phyloP scores from a whole-genome alignment of 2,113 vertebrate species.

The Crocuta crocuta region DNA sequence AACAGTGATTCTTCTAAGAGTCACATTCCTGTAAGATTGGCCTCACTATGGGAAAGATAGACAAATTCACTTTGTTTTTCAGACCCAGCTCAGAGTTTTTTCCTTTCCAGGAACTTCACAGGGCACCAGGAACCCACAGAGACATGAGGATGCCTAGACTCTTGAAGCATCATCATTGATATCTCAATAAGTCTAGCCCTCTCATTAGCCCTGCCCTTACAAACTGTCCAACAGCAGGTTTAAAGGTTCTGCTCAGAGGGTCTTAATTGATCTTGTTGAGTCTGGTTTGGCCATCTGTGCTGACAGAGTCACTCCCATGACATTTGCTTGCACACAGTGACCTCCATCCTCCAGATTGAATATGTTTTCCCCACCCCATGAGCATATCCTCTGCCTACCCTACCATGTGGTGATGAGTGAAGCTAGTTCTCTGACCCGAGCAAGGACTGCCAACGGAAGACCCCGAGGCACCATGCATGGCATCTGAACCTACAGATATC shows the following conservation, averaged over 20 bases:
- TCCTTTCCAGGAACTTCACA: not conserved
- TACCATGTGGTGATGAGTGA: not conserved
- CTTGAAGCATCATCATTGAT: not conserved
- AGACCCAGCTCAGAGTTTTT: not conserved
- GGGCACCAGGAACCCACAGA: not conserved
- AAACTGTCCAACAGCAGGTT: not conserved
- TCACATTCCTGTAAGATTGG: not conserved
- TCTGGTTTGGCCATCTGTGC: slow-evolving; percentile 22
- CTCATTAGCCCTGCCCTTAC: not conserved
- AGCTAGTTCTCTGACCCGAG: not conserved
- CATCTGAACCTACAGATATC: not conserved
- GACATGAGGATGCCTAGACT: not conserved
- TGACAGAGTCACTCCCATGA: not conserved
- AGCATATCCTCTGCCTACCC: not conserved
- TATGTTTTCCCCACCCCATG: not conserved
- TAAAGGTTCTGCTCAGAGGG: slow-evolving; percentile 60
- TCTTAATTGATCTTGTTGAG: slow-evolving; percentile 3
- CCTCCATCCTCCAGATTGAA: not conserved
- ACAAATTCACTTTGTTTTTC: not conserved
- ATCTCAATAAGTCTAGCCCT: not conserved
- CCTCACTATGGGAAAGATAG: not conserved
- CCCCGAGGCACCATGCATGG: not conserved
- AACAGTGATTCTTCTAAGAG: not conserved
- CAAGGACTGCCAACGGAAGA: not conserved
- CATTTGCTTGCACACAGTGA: not conserved